Percentiles rank a stretch among this genome's conserved stretches.
phyloP scores from a whole-genome alignment of 2,113 vertebrate genomes.

The Myiagra hebetior region DNA sequence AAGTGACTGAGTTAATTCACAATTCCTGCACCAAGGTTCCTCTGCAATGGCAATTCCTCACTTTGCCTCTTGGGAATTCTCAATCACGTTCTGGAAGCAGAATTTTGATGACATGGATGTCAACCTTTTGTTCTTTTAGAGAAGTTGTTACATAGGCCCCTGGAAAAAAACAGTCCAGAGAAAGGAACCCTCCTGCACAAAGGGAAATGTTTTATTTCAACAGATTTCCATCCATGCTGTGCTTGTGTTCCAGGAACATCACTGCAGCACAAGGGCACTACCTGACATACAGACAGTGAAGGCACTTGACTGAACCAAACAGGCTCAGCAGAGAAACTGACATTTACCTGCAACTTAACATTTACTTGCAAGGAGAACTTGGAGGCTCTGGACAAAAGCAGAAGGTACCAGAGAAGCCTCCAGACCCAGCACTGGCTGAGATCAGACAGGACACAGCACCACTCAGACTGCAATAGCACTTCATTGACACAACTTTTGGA shows the following conservation, averaged over 20 bases:
- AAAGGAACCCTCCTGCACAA: not conserved
- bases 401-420: not conserved
- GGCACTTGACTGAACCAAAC: not conserved
- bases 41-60: not conserved
- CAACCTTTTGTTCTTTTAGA: not conserved
- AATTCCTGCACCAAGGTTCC: not conserved
- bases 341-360: not conserved
- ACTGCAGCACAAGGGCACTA: not conserved
- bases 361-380: not conserved
- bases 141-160: not conserved
- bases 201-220: not conserved
- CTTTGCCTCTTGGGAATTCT: not conserved
- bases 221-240: not conserved
- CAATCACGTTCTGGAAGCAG: not conserved
- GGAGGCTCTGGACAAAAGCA: not conserved
- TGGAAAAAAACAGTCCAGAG: not conserved
- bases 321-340: not conserved
- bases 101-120: not conserved
- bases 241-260: not conserved
- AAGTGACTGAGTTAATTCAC: not conserved
- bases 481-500: not conserved
- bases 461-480: not conserved
- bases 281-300: not conserved
- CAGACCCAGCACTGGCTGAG: rapidly evolving
- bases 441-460: not conserved